Conservation (phyloP, 92 coral and sea anemone genomes). For the Actinostola sp. region DNA sequence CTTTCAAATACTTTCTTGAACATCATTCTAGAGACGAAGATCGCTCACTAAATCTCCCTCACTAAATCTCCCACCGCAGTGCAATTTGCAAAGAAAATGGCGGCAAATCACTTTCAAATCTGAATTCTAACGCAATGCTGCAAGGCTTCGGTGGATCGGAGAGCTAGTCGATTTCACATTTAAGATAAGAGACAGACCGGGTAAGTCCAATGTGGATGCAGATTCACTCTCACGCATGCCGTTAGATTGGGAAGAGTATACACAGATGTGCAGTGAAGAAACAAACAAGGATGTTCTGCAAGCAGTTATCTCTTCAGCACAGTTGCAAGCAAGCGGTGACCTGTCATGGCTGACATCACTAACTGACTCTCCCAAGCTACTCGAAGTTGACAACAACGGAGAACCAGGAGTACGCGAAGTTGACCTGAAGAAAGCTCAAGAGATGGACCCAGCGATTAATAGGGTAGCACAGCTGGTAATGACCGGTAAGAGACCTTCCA, state of each 20-base stretch:
- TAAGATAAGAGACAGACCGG: constrained; percentile 49
- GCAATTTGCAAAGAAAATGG: no score
- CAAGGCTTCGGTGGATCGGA: constrained; percentile 55
- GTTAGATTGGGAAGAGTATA: constrained; percentile 22
- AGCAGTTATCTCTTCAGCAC: constrained; percentile 36
- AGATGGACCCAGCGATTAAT: constrained; percentile 11
- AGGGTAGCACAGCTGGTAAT: constrained; percentile 21
- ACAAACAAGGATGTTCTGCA: constrained; percentile 37
- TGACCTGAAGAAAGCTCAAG: constrained; percentile 21
- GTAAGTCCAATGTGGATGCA: constrained; percentile 55
- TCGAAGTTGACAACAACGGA: neutral
- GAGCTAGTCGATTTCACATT: constrained; percentile 65
- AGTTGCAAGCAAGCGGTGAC: constrained; percentile 32
- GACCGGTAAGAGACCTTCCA: constrained; percentile 22
- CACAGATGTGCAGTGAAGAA: constrained; percentile 35
- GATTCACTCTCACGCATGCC: constrained; percentile 54
- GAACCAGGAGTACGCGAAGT: neutral
- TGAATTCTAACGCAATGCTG: constrained; percentile 56
- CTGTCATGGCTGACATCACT: constrained; percentile 36
- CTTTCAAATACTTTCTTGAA: no score
- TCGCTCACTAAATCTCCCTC: no score
- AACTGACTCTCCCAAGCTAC: constrained; percentile 18
- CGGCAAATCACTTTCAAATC: no score
- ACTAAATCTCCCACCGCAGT: no score
- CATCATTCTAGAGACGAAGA: no score